phyloP scores from a whole-genome alignment of 2,797 vertebrate genomes.

The Tokudaia muenninki region DNA sequence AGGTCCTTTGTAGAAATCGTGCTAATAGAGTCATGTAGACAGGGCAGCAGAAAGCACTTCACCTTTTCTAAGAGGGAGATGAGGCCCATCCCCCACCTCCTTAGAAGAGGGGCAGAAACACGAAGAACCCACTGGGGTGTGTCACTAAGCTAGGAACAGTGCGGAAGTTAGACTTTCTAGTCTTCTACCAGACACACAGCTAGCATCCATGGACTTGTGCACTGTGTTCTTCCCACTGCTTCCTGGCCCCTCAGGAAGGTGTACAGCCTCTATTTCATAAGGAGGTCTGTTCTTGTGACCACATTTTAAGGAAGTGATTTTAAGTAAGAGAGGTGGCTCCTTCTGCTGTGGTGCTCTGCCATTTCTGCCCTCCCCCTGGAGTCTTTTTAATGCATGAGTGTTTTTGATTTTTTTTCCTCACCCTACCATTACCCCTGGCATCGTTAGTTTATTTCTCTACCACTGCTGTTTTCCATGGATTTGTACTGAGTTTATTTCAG shows the following conservation, averaged over 20 bases:
- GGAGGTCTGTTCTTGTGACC: not conserved
- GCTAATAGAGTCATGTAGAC: too few species aligned
- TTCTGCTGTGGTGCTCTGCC: not conserved
- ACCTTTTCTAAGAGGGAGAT: not conserved
- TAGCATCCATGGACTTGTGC: not conserved
- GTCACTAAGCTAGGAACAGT: not conserved
- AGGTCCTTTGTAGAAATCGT: not conserved
- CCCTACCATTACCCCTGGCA: not conserved
- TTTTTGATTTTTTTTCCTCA: too few species aligned
- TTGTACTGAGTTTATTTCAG: not conserved
- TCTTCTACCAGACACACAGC: not conserved
- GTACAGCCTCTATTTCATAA: not conserved
- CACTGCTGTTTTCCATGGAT: not conserved
- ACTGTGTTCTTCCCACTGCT: not conserved
- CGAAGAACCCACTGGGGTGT: not conserved
- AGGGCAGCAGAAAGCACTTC: not conserved
- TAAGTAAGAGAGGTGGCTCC: not conserved
- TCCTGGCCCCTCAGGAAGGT: accelerated
- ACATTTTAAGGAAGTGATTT: not conserved
- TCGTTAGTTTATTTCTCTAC: too few species aligned
- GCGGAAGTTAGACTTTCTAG: not conserved
- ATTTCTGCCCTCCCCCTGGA: too few species aligned
- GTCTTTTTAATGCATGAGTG: not conserved
- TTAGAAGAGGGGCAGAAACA: not conserved
- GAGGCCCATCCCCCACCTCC: too few species aligned